Base-by-base conservation (phyloP, 2,888 invertebrate genomes). In the Lypha dubia region DNA sequence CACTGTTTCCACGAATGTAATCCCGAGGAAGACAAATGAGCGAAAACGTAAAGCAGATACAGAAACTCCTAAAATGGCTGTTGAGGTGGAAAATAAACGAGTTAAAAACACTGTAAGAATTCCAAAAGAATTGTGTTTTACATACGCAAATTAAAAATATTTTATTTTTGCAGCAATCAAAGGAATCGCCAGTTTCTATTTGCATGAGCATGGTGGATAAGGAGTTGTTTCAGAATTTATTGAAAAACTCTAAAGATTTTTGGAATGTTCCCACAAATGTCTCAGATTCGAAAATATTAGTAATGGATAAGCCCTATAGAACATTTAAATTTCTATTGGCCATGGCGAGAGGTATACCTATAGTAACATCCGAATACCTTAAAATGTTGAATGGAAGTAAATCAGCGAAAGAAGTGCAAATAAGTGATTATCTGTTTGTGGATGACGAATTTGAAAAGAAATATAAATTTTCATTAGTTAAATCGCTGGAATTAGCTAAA, bases 251-350 rank as follows among this genome's bases (percentile, higher is more conserved):
- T 1, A 46, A 79, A 71, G 87, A 71, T 84, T 87, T 70, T 88
- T 94, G 95, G 95, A 51, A 90, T 3, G 88, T 94, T 41, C 94
- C 94, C 15, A 91, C 93, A 15, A 87, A 89, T 85, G 88, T 88
- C 0, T 93, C 94, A 35, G 92, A 93, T 13, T 90, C 91, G 85
- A 91, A 93, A n/a, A 93, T 95, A 32, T 89, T 95, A 53, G 90
- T 95, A 73, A 94, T 94, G 17, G 90, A 93, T 86, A 91, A 86
- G 28, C 86, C 92, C 58, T 92, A 93, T 89, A 92, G 95, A 3
- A 94, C 95, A 0, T 93, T 93, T 88, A 95, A 95, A 90, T 88
- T 95, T 86, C 89, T 95, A 20, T 93, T 94, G 32, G 94, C 94
- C 0, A 92, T 95, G 65, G 94, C 94, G 0, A 92, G 93, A 53